Conservation (phyloP, 2,797 vertebrate species). For the Enteromius treurensis region DNA sequence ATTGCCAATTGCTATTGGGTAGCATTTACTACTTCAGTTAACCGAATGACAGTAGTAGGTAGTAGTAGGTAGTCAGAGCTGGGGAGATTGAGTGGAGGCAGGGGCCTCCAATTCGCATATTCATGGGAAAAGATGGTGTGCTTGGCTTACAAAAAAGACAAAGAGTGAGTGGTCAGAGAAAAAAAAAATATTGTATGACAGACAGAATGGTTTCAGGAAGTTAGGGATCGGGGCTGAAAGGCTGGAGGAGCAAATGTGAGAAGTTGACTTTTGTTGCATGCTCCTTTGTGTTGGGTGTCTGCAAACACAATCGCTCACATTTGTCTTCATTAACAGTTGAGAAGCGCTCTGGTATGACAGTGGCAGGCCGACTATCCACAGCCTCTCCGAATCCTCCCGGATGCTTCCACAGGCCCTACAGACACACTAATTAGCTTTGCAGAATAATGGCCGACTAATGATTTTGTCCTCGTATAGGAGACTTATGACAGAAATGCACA, state of each 20-base stretch:
- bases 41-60: background rate
- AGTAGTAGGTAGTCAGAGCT: background rate
- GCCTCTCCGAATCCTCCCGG: constrained; percentile 75
- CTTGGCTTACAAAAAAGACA: constrained; percentile 34
- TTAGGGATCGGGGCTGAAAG: constrained; percentile 10
- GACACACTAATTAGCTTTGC: constrained; percentile 81
- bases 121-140: background rate
- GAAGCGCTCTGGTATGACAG: constrained; percentile 71
- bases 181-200: constrained; percentile 41
- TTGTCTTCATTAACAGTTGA: constrained; percentile 81
- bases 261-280: constrained; percentile 49
- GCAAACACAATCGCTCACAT: constrained; percentile 67
- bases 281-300: constrained; percentile 63
- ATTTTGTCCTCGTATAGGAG: constrained; percentile 79
- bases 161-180: constrained; percentile 41
- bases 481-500: constrained; percentile 64
- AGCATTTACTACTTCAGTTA: background rate
- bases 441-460: constrained; percentile 74
- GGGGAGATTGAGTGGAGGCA: background rate
- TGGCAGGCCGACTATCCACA: constrained; percentile 67
- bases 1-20: background rate
- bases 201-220: constrained; percentile 42
- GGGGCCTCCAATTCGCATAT: background rate
- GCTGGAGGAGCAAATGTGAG: constrained; percentile 2
- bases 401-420: constrained; percentile 71